Conservation (phyloP, 2,888 invertebrate species). For the Bombyx huttoni region DNA sequence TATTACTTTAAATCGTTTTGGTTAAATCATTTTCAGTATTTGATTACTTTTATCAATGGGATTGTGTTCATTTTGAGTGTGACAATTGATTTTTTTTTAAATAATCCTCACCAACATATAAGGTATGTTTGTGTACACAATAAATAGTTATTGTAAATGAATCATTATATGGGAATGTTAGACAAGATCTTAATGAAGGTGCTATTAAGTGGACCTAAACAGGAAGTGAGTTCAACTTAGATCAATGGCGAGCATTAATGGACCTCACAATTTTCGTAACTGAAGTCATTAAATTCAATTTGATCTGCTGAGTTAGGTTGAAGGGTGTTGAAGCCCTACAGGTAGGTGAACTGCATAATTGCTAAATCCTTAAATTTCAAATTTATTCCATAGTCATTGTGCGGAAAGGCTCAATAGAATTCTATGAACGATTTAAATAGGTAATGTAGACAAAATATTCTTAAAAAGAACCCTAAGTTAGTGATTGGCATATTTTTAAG, state of each 20-base stretch:
- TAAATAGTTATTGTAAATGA: slow-evolving; percentile 40
- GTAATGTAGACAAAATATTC: too few species aligned
- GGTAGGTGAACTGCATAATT: not conserved
- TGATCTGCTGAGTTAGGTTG: slow-evolving; percentile 25
- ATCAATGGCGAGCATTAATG: slow-evolving; percentile 15
- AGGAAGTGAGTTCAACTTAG: slow-evolving; percentile 28
- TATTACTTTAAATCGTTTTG: slow-evolving; percentile 43
- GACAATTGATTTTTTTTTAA: slow-evolving; percentile 16
- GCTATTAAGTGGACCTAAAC: slow-evolving; percentile 38
- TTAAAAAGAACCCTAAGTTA: too few species aligned
- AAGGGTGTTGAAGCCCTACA: slow-evolving; percentile 29
- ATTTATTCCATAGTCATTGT: not conserved
- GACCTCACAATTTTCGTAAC: slow-evolving; percentile 9
- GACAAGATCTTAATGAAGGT: slow-evolving; percentile 39
- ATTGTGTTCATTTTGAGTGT: slow-evolving; percentile 23
- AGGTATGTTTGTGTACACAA: slow-evolving; percentile 36
- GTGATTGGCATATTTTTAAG: too few species aligned
- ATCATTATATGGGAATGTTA: slow-evolving; percentile 62
- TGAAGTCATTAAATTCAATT: slow-evolving; percentile 13
- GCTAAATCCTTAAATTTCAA: not conserved
- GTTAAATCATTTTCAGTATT: slow-evolving; percentile 23
- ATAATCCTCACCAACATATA: slow-evolving; percentile 14
- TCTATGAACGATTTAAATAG: not conserved
- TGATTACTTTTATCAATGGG: slow-evolving; percentile 40
- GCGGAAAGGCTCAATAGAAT: not conserved